Evolutionary conservation across 2,113 vertebrate species (phyloP).

Genomic region (Galbula dea): DNA sequence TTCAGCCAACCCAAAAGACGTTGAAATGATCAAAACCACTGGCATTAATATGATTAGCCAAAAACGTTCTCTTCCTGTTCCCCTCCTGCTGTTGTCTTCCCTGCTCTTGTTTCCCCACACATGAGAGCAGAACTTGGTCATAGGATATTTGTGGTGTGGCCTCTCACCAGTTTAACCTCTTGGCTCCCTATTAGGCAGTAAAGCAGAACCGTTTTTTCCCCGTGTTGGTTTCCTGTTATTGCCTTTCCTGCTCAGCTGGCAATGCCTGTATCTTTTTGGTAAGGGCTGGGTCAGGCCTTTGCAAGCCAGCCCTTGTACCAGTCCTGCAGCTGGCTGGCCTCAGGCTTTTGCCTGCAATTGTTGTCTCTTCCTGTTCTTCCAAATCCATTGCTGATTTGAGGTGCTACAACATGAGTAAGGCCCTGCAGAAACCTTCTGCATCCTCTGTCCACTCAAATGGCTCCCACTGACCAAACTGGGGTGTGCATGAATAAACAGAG

Average conservation of each 20-base stretch:
- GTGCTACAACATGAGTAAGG: background rate
- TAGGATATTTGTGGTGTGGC: constrained; percentile 29
- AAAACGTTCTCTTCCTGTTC: background rate
- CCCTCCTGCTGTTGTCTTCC: background rate
- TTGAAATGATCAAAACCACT: background rate
- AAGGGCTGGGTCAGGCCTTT: background rate
- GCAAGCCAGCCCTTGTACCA: background rate
- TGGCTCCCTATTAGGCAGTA: constrained; percentile 22
- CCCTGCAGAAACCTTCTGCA: background rate
- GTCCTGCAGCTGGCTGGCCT: background rate
- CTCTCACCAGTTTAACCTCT: background rate
- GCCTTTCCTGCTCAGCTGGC: background rate
- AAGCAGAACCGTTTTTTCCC: background rate
- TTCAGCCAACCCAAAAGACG: background rate
- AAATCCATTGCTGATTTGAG: background rate
- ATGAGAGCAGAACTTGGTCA: background rate
- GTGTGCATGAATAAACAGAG: background rate
- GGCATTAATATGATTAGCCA: background rate
- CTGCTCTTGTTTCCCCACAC: background rate
- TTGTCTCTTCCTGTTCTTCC: background rate
- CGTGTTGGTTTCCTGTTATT: background rate
- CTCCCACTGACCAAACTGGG: background rate
- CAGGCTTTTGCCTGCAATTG: background rate
- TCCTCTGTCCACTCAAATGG: background rate
- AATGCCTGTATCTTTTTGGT: background rate